A percentile compares a stretch with the other conserved stretches of the same genome.
phyloP scores from a whole-genome alignment of 2,113 vertebrate genomes.

The Actenoides hombroni region DNA sequence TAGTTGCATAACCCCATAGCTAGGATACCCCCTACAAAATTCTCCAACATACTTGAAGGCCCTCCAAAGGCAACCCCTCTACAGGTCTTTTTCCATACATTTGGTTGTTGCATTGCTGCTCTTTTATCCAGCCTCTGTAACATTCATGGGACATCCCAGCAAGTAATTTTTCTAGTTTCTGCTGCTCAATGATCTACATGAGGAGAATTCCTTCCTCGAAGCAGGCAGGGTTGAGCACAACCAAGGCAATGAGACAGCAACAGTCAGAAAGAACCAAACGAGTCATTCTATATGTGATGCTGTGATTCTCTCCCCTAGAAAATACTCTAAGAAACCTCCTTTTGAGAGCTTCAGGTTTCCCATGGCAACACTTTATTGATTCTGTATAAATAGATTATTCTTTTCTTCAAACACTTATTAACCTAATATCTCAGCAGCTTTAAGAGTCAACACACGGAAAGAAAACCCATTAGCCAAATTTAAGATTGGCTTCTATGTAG shows the following conservation, averaged over 20 bases:
- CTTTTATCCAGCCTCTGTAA: background rate
- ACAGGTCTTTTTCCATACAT: background rate
- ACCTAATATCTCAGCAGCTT: slow-evolving; percentile 29
- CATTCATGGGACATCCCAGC: background rate
- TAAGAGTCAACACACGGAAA: background rate
- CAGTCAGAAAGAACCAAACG: background rate
- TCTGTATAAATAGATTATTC: slow-evolving; percentile 7
- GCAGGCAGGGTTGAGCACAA: background rate
- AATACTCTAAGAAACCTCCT: background rate
- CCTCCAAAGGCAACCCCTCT: background rate
- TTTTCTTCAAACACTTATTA: slow-evolving; percentile 32
- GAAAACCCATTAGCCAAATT: background rate
- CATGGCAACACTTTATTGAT: background rate
- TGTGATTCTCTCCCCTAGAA: background rate
- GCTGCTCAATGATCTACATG: background rate
- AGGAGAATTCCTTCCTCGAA: background rate
- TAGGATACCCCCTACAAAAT: background rate
- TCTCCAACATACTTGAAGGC: background rate
- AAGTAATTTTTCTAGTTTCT: background rate
- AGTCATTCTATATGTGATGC: background rate
- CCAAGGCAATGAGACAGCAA: background rate
- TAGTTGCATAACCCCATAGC: background rate
- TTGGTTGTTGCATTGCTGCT: background rate
- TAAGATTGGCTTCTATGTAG: background rate
- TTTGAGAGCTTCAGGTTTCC: background rate